Evolutionary conservation across 2,888 invertebrate species (phyloP), one percentile per base, ranked within the genome.

Genomic region (Andrena fulva): DNA sequence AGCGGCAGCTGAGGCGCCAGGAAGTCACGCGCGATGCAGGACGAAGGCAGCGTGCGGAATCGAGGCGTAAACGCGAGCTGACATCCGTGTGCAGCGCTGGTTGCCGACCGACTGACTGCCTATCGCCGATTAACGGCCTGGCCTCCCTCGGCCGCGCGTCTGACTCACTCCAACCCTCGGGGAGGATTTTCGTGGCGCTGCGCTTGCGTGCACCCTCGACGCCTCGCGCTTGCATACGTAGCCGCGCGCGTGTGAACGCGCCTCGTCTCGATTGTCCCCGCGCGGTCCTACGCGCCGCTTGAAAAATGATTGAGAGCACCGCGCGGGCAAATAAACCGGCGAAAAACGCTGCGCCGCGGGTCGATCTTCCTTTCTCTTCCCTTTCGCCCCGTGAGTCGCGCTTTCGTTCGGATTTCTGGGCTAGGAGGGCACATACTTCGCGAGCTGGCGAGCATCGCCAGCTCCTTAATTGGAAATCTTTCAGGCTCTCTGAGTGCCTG

Each of bases 81-180:
- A 83, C 73, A 77, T 74, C 84, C 87, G 86, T 86, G 80, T 68
- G 83, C 84, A 85, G 83, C 85, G 85, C 85, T 87, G 88, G 87
- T 87, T 87, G 88, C 87, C 90, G 90, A 88, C 87, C 90, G 87
- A 91, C 91, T 90, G 89, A 90, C 87, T 84, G 85, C 73, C 82
- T 80, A 85, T 80, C 87, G 85, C 74, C 85, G 88, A 87, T 88
- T 85, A 87, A 82, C 85, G 71, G 75, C 71, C 76, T 71, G 24
- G 56, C 24, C 24, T 77, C 81, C 84, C 82, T 78, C 66, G 71
- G 69, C 60, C 71, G 75, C 29, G 77, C 20, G 67, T 76, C 89
- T 87, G 89, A 88, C 89, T 88, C 88, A 87, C 87, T 81, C 70
- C 87, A 86, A 87, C 88, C 88, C 87, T 84, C 70, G 74, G 67